phyloP scores from a whole-genome alignment of 2,113 vertebrate genomes.

The Syngnathus floridae region DNA sequence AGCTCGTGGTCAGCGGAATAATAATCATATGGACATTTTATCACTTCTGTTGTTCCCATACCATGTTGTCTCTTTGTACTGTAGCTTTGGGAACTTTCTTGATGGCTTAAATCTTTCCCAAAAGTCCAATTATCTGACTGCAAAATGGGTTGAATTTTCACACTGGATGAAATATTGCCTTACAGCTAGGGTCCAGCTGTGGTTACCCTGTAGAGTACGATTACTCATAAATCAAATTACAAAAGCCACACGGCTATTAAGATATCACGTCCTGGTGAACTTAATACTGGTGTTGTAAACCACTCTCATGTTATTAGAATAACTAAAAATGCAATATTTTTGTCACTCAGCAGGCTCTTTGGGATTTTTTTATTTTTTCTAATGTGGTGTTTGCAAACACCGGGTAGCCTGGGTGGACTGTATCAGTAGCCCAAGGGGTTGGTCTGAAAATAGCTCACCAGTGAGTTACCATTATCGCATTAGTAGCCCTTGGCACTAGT shows the following conservation, averaged over 20 bases:
- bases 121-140: not conserved
- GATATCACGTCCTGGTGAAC: not conserved
- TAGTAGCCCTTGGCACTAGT: no score
- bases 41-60: not conserved
- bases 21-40: not conserved
- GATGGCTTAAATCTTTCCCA: not conserved
- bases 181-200: not conserved
- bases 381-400: no score
- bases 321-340: not conserved
- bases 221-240: constrained; percentile 1
- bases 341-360: constrained; percentile 6
- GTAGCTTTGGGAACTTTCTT: not conserved
- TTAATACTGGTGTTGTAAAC: not conserved
- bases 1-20: not conserved
- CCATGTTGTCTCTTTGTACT: not conserved
- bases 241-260: not conserved
- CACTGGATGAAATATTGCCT: constrained; percentile 2
- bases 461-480: no score
- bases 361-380: not conserved
- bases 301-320: not conserved
- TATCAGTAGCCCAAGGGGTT: no score
- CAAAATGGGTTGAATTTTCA: not conserved
- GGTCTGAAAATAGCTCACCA: no score
- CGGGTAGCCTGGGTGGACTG: no score
- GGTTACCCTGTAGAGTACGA: not conserved